phyloP scores from a whole-genome alignment of 1,140 invertebrate species.

The Pemphigus obesinymphae region DNA sequence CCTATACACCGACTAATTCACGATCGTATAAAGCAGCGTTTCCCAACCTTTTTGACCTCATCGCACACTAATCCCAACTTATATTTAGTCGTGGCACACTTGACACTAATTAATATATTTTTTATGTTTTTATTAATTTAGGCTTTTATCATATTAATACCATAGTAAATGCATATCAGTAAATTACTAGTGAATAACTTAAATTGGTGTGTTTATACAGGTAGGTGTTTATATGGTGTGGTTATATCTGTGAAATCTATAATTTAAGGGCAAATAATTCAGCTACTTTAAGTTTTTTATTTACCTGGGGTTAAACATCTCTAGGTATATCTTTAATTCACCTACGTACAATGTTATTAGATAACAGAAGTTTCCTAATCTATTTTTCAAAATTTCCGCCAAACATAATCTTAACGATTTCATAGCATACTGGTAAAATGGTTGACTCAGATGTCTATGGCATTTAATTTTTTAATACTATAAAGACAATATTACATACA shows the following conservation, averaged over 20 bases:
- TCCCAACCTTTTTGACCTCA: no score
- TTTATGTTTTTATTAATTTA: no score
- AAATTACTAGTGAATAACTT: not conserved
- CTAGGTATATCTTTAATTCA: conserved; percentile 47
- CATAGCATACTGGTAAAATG: conserved; percentile 49
- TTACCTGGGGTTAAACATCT: conserved; percentile 42
- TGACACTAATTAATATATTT: no score
- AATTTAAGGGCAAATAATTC: not conserved
- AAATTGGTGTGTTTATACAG: not conserved
- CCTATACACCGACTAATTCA: no score
- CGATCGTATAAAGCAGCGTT: not conserved
- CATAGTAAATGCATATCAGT: not conserved
- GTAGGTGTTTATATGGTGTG: not conserved
- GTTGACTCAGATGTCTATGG: conserved; percentile 50
- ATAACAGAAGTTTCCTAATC: conserved; percentile 46
- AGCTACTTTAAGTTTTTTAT: not conserved
- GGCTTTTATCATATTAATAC: not conserved
- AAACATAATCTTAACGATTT: conserved; percentile 49
- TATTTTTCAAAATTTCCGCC: conserved; percentile 46
- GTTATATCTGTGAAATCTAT: not conserved
- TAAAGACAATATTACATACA: no score
- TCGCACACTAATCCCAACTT: no score
- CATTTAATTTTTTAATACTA: conserved; percentile 48
- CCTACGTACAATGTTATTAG: conserved; percentile 47
- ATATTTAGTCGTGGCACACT: no score